Percentiles rank a stretch among this genome's conserved stretches.
Conservation (phyloP, 1,140 invertebrate genomes). For the Cepaea nemoralis region DNA sequence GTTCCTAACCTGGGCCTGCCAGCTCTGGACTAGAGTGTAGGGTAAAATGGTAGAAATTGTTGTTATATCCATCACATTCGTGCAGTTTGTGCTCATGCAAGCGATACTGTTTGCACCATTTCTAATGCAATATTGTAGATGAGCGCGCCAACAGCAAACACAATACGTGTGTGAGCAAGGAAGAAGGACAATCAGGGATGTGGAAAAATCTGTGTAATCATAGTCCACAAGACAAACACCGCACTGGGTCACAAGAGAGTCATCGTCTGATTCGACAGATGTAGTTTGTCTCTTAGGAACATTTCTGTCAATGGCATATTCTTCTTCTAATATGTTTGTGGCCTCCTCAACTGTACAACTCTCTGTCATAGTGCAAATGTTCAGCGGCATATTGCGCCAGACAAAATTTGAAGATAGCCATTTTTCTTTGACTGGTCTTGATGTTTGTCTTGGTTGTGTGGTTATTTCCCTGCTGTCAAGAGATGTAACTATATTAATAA, state of each 20-base stretch:
- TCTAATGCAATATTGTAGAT: background rate
- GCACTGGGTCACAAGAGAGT: background rate
- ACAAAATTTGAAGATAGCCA: background rate
- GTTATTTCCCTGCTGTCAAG: background rate
- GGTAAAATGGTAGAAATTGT: background rate
- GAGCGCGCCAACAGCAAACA: slow-evolving; percentile 9
- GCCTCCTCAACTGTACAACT: background rate
- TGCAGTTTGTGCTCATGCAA: background rate
- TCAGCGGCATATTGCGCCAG: background rate
- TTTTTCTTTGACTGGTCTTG: background rate
- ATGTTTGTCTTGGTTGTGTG: too few relatives aligned
- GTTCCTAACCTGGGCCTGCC: background rate
- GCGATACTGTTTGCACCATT: background rate
- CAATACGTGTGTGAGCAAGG: slow-evolving; percentile 16
- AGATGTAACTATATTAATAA: background rate
- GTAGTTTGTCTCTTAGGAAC: background rate
- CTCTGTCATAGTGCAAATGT: background rate
- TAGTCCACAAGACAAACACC: background rate
- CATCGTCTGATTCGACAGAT: background rate
- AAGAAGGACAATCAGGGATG: background rate
- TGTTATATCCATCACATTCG: background rate
- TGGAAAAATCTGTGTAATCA: background rate
- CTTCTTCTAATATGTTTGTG: background rate
- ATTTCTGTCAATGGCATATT: background rate
- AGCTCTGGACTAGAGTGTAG: background rate